Evolutionary conservation across 1,140 invertebrate genomes (phyloP).

Genomic region (Diabrotica virgifera): DNA sequence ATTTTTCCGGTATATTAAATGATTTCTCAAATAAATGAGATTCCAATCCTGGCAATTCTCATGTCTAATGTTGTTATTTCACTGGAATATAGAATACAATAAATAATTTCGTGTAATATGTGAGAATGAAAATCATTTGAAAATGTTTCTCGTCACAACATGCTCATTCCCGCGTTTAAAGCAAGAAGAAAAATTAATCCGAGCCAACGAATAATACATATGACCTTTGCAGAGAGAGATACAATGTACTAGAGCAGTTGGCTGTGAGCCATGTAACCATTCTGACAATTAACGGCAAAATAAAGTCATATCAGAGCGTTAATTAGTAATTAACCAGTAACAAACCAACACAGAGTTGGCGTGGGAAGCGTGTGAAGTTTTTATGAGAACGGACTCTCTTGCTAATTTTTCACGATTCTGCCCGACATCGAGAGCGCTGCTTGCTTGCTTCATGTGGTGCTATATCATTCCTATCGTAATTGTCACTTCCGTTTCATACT

Average conservation of each 20-base stretch:
- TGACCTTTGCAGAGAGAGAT: conserved; percentile 33
- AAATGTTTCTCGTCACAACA: too few relatives aligned
- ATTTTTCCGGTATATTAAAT: too few relatives aligned
- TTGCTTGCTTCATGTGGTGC: background rate
- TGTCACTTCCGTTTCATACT: conserved; percentile 16
- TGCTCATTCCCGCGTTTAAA: background rate
- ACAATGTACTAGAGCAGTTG: conserved; percentile 26
- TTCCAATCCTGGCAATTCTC: too few relatives aligned
- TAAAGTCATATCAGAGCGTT: conserved; percentile 33
- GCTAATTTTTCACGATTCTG: conserved; percentile 20
- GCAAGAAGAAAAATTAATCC: background rate
- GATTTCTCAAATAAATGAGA: too few relatives aligned
- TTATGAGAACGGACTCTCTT: conserved; percentile 12
- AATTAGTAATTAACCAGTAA: conserved; percentile 40
- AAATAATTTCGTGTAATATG: too few relatives aligned
- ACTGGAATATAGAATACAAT: too few relatives aligned
- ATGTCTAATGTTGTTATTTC: too few relatives aligned
- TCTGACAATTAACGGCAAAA: conserved; percentile 33
- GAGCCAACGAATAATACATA: conserved; percentile 27
- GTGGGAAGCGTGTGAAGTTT: conserved; percentile 37
- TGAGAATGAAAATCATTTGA: too few relatives aligned
- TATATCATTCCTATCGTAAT: conserved; percentile 11
- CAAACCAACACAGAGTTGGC: conserved; percentile 35
- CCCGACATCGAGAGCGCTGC: background rate
- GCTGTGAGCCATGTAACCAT: conserved; percentile 18